Evolutionary conservation across 2,888 invertebrate species (phyloP), one percentile per base, ranked within the genome.

Genomic region (Apotomis betuletana): DNA sequence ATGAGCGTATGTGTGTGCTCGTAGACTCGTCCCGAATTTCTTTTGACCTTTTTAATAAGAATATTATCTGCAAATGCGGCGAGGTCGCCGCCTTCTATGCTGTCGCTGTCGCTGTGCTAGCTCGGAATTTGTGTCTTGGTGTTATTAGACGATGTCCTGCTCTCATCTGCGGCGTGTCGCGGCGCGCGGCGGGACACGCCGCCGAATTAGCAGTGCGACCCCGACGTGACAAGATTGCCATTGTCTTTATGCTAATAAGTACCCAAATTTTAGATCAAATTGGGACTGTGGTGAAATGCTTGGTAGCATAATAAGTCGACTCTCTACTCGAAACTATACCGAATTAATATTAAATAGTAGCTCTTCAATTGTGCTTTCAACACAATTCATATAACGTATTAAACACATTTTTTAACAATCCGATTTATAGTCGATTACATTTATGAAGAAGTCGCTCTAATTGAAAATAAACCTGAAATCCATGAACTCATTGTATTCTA

Each of bases 201-300:
- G 41, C 41, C 9, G 65, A 57, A 65, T 57, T 46, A 59, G 57
- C 15, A 10, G 9, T 9, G 46, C 15, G 59, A 8, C 41, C 8
- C 59, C 13, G 64, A 58, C 49, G 67, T 51, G 67, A 38, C 58
- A 58, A 36, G 58, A 49, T 55, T 69, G 62, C 51, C 4, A 12
- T 58, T 63, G 69, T 69, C 46, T 69, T 61, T 69, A 69, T 69
- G 69, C 69, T 58, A 69, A 63, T 69, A 27, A 2, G 27, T 27
- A 15, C 13, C 38, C 54, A 49, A 49, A 49, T 49, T 49, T 49
- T 49, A 9, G 49, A 49, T 49, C 49, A 27, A 58, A 58, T 67
- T 49, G n/a, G n/a, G 57, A 49, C 44, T 12, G 54, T 13, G 13
- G 54, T 5, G 4, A 4, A 38, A 12, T 12, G 54, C 9, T 27